A percentile compares a stretch with the other conserved stretches of the same genome.
phyloP scores from a whole-genome alignment of 2,113 vertebrate species.

The Paraplagusia blochii region DNA sequence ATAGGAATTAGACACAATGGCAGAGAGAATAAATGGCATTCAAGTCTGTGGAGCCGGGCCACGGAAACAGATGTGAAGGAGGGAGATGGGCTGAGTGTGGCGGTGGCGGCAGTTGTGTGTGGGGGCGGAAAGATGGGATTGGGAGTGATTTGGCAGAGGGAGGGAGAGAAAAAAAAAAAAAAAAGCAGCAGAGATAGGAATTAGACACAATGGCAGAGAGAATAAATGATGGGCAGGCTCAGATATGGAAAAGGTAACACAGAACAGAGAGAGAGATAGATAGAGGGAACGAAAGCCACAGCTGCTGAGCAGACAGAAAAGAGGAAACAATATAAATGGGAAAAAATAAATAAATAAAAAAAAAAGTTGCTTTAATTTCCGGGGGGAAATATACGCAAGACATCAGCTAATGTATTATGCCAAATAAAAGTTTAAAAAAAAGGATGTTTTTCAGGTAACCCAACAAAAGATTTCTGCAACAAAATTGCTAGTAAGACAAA shows the following conservation, averaged over 20 bases:
- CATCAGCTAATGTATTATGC: constrained; percentile 18
- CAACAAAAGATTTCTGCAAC: no score
- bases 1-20: constrained; percentile 45
- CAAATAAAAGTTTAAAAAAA: no score
- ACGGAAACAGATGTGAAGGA: constrained; percentile 70
- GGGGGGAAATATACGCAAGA: neutral
- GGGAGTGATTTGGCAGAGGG: constrained; percentile 22
- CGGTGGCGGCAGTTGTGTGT: constrained; percentile 7
- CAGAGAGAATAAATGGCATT: constrained; percentile 37
- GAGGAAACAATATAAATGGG: constrained; percentile 8
- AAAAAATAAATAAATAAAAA: neutral
- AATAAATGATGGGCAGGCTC: constrained; percentile 31
- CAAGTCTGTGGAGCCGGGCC: constrained; percentile 51
- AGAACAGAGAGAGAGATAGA: neutral
- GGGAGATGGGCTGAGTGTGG: constrained; percentile 16
- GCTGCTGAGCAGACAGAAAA: constrained; percentile 38
- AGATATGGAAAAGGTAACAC: constrained; percentile 42
- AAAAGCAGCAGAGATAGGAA: constrained; percentile 41
- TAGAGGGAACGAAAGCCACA: constrained; percentile 29
- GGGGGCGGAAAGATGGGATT: constrained; percentile 13
- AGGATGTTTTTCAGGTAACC: no score
- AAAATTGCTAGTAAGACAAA: no score
- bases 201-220: constrained; percentile 37
- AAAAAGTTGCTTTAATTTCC: neutral
- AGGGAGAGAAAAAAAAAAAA: constrained; percentile 6